Conservation (phyloP, 2,797 vertebrate genomes). For the Gadopsis marmoratus region DNA sequence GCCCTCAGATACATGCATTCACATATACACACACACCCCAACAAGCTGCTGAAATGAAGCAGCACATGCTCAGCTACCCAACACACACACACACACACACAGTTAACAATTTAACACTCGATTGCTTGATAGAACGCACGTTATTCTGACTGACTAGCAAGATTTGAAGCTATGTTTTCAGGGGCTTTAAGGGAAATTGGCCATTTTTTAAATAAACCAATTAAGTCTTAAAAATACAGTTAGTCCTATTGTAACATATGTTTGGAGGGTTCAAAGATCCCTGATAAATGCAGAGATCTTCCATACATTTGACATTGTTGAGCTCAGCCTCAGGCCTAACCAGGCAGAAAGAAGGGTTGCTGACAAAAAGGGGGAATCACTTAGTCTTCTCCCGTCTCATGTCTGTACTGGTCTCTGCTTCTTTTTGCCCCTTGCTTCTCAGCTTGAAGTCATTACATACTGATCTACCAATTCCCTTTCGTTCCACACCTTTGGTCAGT, state of each 20-base stretch:
- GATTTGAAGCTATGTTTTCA: not conserved
- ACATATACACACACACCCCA: not conserved
- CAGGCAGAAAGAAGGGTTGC: conserved; percentile 23
- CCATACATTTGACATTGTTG: conserved; percentile 1
- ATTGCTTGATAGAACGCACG: too few relatives aligned
- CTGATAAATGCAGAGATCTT: not conserved
- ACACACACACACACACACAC: not conserved
- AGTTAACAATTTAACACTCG: too few relatives aligned
- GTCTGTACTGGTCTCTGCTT: not conserved
- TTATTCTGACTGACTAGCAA: too few relatives aligned
- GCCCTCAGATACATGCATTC: not conserved
- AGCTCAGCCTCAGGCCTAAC: conserved; percentile 27
- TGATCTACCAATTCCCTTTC: conserved; percentile 11
- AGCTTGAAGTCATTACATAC: not conserved
- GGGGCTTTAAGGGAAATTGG: not conserved
- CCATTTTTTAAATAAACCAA: not conserved
- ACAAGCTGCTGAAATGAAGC: conserved; percentile 1
- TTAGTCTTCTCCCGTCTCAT: conserved; percentile 3
- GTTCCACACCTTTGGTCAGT: not conserved
- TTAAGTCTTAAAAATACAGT: too few relatives aligned
- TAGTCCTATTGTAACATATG: not conserved
- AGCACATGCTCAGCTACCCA: not conserved
- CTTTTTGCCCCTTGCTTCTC: not conserved
- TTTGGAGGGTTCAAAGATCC: not conserved
- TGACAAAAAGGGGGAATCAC: not conserved